Base-by-base conservation (phyloP, 2,888 invertebrate species). In the Barypeithes pellucidus region DNA sequence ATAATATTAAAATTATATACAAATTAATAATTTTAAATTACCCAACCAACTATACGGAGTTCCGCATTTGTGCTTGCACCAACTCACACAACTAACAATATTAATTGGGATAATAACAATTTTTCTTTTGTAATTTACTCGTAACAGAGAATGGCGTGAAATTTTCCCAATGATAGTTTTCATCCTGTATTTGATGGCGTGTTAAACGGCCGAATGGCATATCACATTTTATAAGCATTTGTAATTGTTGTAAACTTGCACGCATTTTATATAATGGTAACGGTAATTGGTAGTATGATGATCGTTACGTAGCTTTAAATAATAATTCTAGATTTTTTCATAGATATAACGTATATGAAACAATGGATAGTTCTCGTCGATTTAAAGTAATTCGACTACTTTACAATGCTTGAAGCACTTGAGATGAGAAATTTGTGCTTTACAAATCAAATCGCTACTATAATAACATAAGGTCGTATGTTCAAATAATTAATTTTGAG, bases 31-130 rank as follows among this genome's bases (percentile, higher is more conserved):
- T 65, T 65, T 71, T 52, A 61, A 71, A 71, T 71, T 71, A 65
- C 59, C 39, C 59, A 71, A 71, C 71, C 54, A 71, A 47, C 59
- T 59, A 65, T 50, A 41, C 52, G 43, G 59, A 66, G 66, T 72
- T 72, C 72, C 72, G 72, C 72, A 67, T 72, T 72, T 66, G 18
- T 66, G 52, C 60, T 60, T 43, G 66, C 72, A 52, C 33, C 14
- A n/a, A 52, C 70, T 61, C 68, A 68, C 68, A 68, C 57, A 71
- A 69, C 47, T 50, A 71, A 65, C 65, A 71, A 65, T 69, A 69
- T 69, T 69, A 69, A 69, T 69, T 69, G 69, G 62, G 41, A 62
- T 69, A 69, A 62, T 69, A 69, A 62, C 33, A 20, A 18, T 68
- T 50, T 47, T 29, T 43, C 7, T 39, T 68, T 61, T 68, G 39